Percentiles rank a stretch among this genome's conserved stretches.
These are phyloP conservation scores for Hybognathus amarus DNA, from an alignment of 2,797 vertebrate genomes.

Conservation along the genomic window DNA sequence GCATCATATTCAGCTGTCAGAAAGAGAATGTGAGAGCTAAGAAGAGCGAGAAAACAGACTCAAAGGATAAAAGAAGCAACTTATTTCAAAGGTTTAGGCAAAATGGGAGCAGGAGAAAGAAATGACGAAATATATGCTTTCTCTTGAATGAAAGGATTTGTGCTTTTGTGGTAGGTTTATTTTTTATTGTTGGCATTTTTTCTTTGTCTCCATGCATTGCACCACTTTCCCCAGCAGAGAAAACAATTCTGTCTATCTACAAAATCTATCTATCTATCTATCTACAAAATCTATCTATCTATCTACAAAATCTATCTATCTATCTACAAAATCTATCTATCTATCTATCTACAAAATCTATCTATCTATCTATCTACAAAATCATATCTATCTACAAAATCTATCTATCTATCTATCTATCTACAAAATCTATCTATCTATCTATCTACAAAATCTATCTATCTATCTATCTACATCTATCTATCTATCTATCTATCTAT, in stretches of 20 bases:
- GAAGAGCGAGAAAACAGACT: constrained; percentile 52
- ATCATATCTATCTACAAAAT: too few species aligned
- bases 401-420: too few species aligned
- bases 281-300: too few species aligned
- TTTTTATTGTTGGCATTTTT: neutral
- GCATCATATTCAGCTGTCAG: constrained; percentile 59
- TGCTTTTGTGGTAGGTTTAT: neutral
- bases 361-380: too few species aligned
- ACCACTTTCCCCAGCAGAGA: constrained; percentile 15
- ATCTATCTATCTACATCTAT: neutral
- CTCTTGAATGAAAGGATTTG: constrained; percentile 36
- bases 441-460: too few species aligned
- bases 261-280: too few species aligned
- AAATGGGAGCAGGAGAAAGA: constrained; percentile 44
- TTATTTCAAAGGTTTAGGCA: constrained; percentile 19
- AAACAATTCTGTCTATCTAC: neutral
- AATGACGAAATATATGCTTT: constrained; percentile 42
- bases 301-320: neutral
- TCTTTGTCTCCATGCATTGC: neutral
- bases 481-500: neutral
- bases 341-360: too few species aligned
- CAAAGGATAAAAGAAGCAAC: constrained; percentile 26
- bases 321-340: neutral
- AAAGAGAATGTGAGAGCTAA: constrained; percentile 51
- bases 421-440: too few species aligned